These are phyloP conservation scores for Tachysurus vachellii DNA, from an alignment of 2,113 vertebrate genomes.

Conservation along the genomic window DNA sequence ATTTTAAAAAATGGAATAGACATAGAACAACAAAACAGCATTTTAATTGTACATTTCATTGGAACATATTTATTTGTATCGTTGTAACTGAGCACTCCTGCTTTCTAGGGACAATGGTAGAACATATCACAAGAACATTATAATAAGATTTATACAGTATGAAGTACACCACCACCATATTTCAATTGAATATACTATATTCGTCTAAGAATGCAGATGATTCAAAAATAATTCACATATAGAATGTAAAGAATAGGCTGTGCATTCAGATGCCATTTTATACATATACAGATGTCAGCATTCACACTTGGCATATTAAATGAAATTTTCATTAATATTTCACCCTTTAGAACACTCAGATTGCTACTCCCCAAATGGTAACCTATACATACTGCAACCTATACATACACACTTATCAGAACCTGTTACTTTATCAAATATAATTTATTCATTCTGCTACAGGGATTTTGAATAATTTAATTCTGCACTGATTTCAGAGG, in stretches of 20 bases:
- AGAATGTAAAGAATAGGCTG: neutral
- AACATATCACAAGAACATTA: neutral
- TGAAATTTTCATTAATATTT: neutral
- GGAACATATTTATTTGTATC: neutral
- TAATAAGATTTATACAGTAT: conserved; percentile 4
- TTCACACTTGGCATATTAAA: neutral
- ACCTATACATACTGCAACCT: neutral
- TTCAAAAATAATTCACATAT: neutral
- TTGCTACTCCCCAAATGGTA: neutral
- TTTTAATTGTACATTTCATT: neutral
- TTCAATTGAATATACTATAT: neutral
- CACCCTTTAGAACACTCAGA: neutral
- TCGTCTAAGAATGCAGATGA: neutral
- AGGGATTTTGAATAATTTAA: neutral
- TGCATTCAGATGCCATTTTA: neutral
- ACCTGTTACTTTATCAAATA: neutral
- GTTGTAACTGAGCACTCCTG: neutral
- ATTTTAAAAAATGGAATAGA: neutral
- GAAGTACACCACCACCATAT: neutral
- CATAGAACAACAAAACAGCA: neutral
- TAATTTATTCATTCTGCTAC: neutral
- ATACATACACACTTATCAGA: neutral
- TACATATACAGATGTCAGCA: neutral
- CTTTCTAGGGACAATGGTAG: no score
- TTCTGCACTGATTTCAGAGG: neutral